Conservation (phyloP, 2,888 invertebrate species). For the Adelphocoris suturalis region DNA sequence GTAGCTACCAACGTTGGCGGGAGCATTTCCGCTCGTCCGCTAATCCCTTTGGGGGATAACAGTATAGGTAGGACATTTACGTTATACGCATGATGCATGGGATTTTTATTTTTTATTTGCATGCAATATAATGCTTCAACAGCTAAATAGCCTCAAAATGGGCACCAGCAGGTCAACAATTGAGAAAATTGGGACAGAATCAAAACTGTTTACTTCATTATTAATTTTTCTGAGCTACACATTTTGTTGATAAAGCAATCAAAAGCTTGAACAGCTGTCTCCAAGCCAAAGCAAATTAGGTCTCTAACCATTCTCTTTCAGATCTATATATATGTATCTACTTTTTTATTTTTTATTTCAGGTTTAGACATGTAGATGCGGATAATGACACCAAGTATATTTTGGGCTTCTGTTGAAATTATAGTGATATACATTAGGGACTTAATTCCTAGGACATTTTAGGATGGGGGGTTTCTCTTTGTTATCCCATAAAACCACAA, state of each 20-base stretch:
- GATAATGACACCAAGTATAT: background rate
- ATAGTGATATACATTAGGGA: too few species aligned
- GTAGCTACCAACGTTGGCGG: constrained; percentile 88
- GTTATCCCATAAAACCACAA: too few species aligned
- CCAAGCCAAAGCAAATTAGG: constrained; percentile 45
- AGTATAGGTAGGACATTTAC: constrained; percentile 79
- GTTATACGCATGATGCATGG: constrained; percentile 70
- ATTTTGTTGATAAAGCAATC: background rate
- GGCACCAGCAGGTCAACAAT: background rate
- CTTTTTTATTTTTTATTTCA: constrained; percentile 26
- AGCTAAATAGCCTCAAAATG: constrained; percentile 1
- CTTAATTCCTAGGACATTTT: too few species aligned
- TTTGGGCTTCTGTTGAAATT: too few species aligned
- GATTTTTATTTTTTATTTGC: constrained; percentile 69
- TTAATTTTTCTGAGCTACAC: background rate
- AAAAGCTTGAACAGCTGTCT: constrained; percentile 52
- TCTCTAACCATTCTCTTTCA: constrained; percentile 12
- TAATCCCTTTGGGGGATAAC: constrained; percentile 88
- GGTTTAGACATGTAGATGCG: background rate
- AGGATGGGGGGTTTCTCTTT: too few species aligned
- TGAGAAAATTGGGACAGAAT: constrained; percentile 5
- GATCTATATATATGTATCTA: background rate
- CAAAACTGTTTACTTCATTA: background rate
- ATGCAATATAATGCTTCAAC: constrained; percentile 31
- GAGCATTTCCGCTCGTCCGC: constrained; percentile 95